Conservation (phyloP, 30 jellyfish, hydroid and myxozoan genomes). For the Haliclystus octoradiatus region DNA sequence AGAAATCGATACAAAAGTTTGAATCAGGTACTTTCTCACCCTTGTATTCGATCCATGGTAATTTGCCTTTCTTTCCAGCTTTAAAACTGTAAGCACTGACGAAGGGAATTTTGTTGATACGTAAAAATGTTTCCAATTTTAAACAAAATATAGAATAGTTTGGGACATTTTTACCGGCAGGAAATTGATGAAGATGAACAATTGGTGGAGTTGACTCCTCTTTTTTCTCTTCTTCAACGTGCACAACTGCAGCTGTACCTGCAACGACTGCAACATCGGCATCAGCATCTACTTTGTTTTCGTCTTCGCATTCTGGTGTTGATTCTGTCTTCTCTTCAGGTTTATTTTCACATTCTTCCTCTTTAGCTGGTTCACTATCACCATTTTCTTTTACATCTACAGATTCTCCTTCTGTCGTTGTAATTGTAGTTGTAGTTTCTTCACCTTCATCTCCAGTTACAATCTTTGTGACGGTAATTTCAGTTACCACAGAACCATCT, state of each 20-base stretch:
- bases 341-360: constrained; percentile 19
- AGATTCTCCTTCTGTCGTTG: constrained; percentile 29
- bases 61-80: constrained; percentile 81
- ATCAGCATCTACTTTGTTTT: background rate
- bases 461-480: constrained; percentile 1
- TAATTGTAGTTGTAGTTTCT: constrained; percentile 31
- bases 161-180: constrained; percentile 69
- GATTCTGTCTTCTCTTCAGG: constrained; percentile 46
- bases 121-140: constrained; percentile 83
- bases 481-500: constrained; percentile 1
- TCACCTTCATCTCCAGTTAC: constrained; percentile 22
- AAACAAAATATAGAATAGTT: constrained; percentile 74
- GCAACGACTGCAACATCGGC: constrained; percentile 1
- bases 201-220: constrained; percentile 68
- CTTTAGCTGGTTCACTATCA: constrained; percentile 45
- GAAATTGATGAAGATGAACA: constrained; percentile 82
- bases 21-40: constrained; percentile 89
- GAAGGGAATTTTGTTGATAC: constrained; percentile 86
- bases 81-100: constrained; percentile 63
- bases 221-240: constrained; percentile 26
- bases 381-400: constrained; percentile 35
- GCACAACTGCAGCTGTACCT: background rate
- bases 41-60: constrained; percentile 96
- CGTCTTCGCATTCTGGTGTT: constrained; percentile 25
- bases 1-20: constrained; percentile 47